Evolutionary conservation across 1,140 invertebrate genomes (phyloP), one percentile per base, ranked within the genome.

Genomic region (Littorina saxatilis): DNA sequence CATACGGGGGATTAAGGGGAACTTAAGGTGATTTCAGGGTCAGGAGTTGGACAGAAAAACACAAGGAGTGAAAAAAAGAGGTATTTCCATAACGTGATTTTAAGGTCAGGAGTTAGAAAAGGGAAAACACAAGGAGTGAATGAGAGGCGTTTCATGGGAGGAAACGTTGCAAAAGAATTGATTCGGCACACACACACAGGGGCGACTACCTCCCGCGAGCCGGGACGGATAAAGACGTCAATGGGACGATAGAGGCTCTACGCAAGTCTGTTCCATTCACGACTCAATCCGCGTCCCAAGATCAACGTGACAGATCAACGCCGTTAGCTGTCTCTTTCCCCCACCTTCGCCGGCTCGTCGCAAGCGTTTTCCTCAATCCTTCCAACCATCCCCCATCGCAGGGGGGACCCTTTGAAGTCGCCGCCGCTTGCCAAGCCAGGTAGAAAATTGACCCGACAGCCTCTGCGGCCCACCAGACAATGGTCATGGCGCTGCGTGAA

Each of bases 271-370:
- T 47, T 17, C 7, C 43, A 47, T 47, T 47, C 43, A 47, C 43
- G n/a, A 47, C 43, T 5, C 7, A 47, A 47, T 47, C 66, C 7
- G 35, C 37, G 35, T n/a, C 15, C 9, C 32, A 68, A 66, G 32
- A 39, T 15, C n/a, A 27, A 68, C 15, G 5, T 73, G 70, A 73
- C 70, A 73, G 40, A 47, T 50, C 52, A 5, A 35, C 43, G 15
- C 74, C 74, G 47, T 76, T 76, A 52, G 20, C 74, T 76, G 47
- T 76, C 74, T 76, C 20, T 47, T 32, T 47, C 43, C 52, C n/a
- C 58, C 75, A 39, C 75, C 52, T 29, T 29, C 47, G 13, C 52
- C 0, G 40, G 50, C 52, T 77, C 75, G 50, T 43, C 55, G 23
- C 75, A 17, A 32, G 20, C 37, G 13, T 52, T 40, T 77, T 32